Percentiles rank a stretch among this genome's conserved stretches.
These are phyloP conservation scores for Phymanthus crucifer DNA, from an alignment of 92 coral and sea anemone species.

Conservation along the genomic window DNA sequence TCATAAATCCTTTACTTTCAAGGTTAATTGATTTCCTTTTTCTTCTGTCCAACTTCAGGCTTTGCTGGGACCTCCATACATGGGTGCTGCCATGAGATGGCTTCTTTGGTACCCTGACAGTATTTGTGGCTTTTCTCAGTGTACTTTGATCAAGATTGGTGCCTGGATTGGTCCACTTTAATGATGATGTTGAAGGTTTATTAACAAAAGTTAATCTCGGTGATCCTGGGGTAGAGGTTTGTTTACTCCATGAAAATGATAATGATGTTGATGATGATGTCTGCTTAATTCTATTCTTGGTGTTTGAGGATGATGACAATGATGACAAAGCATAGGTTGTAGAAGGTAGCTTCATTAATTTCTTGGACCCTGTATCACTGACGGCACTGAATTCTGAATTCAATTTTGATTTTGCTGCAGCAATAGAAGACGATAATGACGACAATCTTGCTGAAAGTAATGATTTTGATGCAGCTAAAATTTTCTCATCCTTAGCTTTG, in stretches of 20 bases:
- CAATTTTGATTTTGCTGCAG: slow-evolving; percentile 32
- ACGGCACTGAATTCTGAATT: neutral
- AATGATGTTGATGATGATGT: slow-evolving; percentile 1
- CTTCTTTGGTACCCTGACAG: neutral
- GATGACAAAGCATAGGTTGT: neutral
- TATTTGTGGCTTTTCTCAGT: neutral
- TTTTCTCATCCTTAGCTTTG: neutral
- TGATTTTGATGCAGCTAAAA: slow-evolving; percentile 1
- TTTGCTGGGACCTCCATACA: slow-evolving; percentile 44
- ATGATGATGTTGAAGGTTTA: neutral
- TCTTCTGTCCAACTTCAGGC: slow-evolving; percentile 47
- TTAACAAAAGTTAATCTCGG: neutral
- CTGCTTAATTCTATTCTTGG: neutral
- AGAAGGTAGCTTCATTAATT: neutral
- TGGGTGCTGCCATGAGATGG: neutral
- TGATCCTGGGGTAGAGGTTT: neutral
- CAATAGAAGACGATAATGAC: slow-evolving; percentile 34
- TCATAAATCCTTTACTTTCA: slow-evolving; percentile 38
- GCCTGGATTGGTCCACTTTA: slow-evolving; percentile 60
- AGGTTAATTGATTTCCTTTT: slow-evolving; percentile 11
- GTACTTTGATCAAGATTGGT: neutral
- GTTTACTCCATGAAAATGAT: slow-evolving; percentile 20
- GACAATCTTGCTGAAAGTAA: slow-evolving; percentile 31
- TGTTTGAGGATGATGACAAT: neutral
- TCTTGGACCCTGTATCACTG: neutral